Evolutionary conservation across 2,797 vertebrate species (phyloP).

Genomic region (Myotis planiceps): DNA sequence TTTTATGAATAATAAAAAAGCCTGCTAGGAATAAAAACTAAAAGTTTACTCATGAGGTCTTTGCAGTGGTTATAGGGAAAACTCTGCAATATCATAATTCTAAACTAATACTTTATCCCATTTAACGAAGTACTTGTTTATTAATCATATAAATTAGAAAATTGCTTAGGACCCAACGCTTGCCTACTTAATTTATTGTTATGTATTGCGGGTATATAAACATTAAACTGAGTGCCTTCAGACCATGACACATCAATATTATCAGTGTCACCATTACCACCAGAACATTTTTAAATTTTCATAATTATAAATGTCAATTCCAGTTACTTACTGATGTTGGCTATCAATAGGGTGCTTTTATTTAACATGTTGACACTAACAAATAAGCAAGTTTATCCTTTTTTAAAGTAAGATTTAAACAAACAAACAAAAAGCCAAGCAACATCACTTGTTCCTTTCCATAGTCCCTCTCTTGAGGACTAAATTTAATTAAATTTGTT

Average conservation of each 20-base stretch:
- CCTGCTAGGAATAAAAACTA: not conserved
- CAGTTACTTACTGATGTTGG: not conserved
- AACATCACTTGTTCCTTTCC: not conserved
- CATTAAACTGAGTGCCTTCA: not conserved
- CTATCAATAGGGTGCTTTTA: not conserved
- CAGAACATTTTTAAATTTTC: not conserved
- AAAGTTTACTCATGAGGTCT: not conserved
- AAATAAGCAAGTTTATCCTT: not conserved
- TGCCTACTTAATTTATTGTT: not conserved
- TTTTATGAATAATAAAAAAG: not conserved
- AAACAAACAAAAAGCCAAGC: not conserved
- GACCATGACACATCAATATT: not conserved
- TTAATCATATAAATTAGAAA: slow-evolving; percentile 14
- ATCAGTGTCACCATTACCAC: not conserved
- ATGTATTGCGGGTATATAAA: not conserved
- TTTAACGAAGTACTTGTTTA: not conserved
- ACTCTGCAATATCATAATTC: fast-evolving
- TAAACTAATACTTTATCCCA: not conserved
- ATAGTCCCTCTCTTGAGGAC: not conserved
- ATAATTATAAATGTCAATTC: not conserved
- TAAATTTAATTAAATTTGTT: not conserved
- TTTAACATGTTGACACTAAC: not conserved
- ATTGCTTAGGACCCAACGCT: not conserved
- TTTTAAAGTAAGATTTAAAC: not conserved
- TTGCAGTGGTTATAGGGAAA: not conserved